Percentiles rank a stretch among this genome's conserved stretches.
Conservation (phyloP, 2,888 invertebrate species). For the Eumerus sabulonum region DNA sequence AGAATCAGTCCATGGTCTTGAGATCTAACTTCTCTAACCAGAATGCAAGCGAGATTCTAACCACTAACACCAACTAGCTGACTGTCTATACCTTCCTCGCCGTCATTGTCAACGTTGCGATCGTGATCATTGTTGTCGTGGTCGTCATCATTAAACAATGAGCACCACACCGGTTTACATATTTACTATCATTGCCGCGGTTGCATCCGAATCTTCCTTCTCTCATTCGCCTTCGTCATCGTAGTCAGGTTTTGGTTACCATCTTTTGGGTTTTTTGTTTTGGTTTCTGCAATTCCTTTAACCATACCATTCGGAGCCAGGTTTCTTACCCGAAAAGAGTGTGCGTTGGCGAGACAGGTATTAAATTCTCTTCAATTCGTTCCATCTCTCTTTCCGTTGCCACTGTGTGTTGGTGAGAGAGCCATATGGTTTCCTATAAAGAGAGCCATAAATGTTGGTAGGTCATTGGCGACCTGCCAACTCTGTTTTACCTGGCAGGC, state of each 20-base stretch:
- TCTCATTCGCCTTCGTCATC: conserved; percentile 49
- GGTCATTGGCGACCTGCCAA: conserved; percentile 10
- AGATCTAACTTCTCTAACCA: conserved; percentile 30
- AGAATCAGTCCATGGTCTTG: conserved; percentile 61
- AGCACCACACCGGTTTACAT: conserved; percentile 63
- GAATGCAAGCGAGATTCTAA: conserved; percentile 42
- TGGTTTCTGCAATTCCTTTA: conserved; percentile 40
- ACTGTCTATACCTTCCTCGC: too few species aligned
- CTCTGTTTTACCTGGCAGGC: conserved; percentile 1
- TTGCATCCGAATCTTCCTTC: conserved; percentile 56
- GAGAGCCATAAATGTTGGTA: conserved; percentile 34
- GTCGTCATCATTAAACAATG: conserved; percentile 59
- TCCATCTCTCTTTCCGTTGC: background rate
- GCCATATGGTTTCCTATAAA: conserved; percentile 31
- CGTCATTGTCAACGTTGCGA: too few species aligned
- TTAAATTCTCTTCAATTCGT: conserved; percentile 16
- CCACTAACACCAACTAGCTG: conserved; percentile 9
- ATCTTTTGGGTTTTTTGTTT: conserved; percentile 26
- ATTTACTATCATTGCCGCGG: conserved; percentile 50
- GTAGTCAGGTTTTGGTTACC: conserved; percentile 19
- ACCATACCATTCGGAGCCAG: conserved; percentile 27
- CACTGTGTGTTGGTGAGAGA: conserved; percentile 4
- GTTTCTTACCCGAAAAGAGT: conserved; percentile 6
- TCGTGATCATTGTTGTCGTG: conserved; percentile 3
- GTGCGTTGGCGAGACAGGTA: conserved; percentile 54